phyloP scores from a whole-genome alignment of 2,797 vertebrate species.

The Myoxocephalus aenaeus region DNA sequence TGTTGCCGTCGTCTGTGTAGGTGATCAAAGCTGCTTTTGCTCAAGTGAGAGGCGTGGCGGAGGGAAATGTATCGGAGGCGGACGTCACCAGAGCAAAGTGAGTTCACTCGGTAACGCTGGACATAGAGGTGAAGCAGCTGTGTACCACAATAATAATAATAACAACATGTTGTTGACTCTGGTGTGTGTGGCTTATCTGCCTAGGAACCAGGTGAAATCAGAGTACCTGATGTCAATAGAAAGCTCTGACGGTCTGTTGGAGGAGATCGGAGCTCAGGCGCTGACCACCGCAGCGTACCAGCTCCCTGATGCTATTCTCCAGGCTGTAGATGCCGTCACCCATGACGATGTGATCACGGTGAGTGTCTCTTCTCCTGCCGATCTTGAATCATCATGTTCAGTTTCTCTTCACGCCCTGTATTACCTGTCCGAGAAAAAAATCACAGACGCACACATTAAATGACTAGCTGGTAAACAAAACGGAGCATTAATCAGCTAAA shows the following conservation, averaged over 20 bases:
- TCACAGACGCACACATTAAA: not conserved
- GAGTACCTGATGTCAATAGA: conserved; percentile 92
- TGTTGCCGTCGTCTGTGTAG: conserved; percentile 69
- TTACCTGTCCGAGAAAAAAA: not conserved
- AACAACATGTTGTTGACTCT: not conserved
- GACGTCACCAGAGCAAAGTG: conserved; percentile 90
- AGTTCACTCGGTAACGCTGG: conserved; percentile 64
- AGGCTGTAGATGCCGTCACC: conserved; percentile 86
- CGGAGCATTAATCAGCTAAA: not conserved
- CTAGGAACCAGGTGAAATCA: conserved; percentile 90
- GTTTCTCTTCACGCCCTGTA: not conserved
- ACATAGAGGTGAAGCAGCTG: not conserved
- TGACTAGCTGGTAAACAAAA: not conserved
- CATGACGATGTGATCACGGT: conserved; percentile 87
- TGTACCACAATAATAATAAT: not conserved
- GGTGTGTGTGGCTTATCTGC: conserved; percentile 5
- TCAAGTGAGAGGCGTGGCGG: conserved; percentile 86
- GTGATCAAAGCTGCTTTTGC: conserved; percentile 90
- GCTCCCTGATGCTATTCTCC: conserved; percentile 78
- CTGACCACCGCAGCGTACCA: conserved; percentile 83
- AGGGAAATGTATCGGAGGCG: conserved; percentile 84
- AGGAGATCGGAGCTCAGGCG: conserved; percentile 90
- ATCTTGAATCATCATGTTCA: not conserved
- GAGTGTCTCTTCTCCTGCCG: conserved; percentile 63
- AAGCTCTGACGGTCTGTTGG: conserved; percentile 84